These are phyloP conservation scores for Montipora foliosa DNA, from an alignment of 64 coral and sea anemone species.

Conservation along the genomic window DNA sequence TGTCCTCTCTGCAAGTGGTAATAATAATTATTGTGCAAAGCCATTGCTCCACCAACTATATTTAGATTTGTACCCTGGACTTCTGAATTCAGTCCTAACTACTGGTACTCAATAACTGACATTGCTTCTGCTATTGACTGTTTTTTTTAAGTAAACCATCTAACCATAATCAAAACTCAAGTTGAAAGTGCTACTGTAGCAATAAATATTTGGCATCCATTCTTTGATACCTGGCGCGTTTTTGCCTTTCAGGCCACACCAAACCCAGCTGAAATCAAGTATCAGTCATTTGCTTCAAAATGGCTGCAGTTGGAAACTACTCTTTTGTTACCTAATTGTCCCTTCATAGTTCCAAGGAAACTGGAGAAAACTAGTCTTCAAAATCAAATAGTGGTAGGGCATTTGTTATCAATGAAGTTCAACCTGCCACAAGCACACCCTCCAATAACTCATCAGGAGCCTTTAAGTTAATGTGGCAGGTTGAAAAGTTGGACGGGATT, in stretches of 20 bases:
- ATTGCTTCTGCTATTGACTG: too few species aligned
- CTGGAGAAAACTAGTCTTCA: constrained; percentile 62
- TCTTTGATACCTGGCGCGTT: background rate
- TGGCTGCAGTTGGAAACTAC: constrained; percentile 72
- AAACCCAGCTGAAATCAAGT: constrained; percentile 90
- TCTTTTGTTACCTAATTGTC: constrained; percentile 41
- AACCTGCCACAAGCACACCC: background rate
- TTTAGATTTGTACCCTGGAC: too few species aligned
- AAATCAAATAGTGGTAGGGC: constrained; percentile 69
- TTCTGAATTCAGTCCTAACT: too few species aligned
- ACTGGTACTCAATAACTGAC: too few species aligned
- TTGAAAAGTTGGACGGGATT: too few species aligned
- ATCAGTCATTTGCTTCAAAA: constrained; percentile 78
- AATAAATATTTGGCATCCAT: background rate
- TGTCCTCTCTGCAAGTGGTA: too few species aligned
- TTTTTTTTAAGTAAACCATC: too few species aligned
- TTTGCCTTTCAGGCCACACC: constrained; percentile 68
- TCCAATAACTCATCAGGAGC: too few species aligned
- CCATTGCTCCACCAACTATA: too few species aligned
- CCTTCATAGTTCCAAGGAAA: constrained; percentile 60
- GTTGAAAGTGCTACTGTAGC: background rate
- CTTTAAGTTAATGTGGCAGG: too few species aligned
- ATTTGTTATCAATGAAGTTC: background rate
- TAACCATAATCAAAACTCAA: too few species aligned
- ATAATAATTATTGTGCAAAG: too few species aligned